Evolutionary conservation across 1,140 invertebrate species (phyloP).

Genomic region (Pantala flavescens): DNA sequence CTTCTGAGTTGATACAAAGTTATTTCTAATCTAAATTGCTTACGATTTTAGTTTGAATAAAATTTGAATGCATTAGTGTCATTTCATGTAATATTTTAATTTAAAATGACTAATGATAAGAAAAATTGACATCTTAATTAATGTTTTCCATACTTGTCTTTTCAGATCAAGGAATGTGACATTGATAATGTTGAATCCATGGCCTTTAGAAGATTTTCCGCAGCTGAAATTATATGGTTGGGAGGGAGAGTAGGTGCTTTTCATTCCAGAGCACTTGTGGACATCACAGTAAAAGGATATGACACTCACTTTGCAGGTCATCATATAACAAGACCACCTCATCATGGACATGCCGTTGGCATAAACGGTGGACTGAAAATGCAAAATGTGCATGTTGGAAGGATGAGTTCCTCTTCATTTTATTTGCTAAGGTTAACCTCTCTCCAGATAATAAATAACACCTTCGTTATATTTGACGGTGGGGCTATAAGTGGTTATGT

Average conservation of each 20-base stretch:
- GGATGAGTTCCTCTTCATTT: slow-evolving; percentile 41
- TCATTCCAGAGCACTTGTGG: slow-evolving; percentile 38
- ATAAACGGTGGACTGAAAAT: slow-evolving; percentile 49
- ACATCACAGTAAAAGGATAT: neutral
- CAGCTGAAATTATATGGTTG: slow-evolving; percentile 46
- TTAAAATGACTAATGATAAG: no score
- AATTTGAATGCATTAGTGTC: no score
- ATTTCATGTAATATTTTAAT: no score
- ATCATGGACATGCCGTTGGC: slow-evolving; percentile 59
- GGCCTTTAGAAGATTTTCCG: slow-evolving; percentile 66
- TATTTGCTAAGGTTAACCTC: neutral
- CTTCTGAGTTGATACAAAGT: no score
- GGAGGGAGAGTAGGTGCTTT: slow-evolving; percentile 39
- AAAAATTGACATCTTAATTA: no score
- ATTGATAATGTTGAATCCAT: slow-evolving; percentile 53
- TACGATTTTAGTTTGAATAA: no score
- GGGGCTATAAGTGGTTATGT: slow-evolving; percentile 33
- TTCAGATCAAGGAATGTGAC: slow-evolving; percentile 42
- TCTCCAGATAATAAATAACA: slow-evolving; percentile 40
- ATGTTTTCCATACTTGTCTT: slow-evolving; percentile 11
- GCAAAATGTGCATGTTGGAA: slow-evolving; percentile 35
- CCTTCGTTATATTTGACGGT: slow-evolving; percentile 40
- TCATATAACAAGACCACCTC: slow-evolving; percentile 27
- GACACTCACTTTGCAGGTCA: neutral
- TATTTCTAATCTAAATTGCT: no score